Conservation (phyloP, 1,140 invertebrate genomes). For the Uloborus diversus region DNA sequence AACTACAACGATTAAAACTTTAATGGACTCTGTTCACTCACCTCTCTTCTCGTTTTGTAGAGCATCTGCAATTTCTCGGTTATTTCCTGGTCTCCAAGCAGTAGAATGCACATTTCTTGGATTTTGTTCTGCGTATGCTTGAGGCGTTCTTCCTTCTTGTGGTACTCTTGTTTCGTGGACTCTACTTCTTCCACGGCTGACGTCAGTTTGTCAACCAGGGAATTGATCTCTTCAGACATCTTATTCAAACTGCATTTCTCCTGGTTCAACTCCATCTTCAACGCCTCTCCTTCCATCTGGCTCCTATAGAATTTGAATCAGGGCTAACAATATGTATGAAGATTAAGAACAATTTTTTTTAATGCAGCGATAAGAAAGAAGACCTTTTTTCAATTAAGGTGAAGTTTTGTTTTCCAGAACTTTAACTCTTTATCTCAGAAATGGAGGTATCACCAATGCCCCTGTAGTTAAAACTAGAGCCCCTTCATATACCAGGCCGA, state of each 20-base stretch:
- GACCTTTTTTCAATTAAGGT: background rate
- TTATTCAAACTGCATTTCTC: slow-evolving; percentile 50
- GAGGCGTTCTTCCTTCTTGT: slow-evolving; percentile 38
- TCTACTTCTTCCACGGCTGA: slow-evolving; percentile 44
- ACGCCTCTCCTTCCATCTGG: slow-evolving; percentile 43
- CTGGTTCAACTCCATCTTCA: slow-evolving; percentile 35
- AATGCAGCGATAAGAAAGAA: background rate
- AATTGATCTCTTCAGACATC: slow-evolving; percentile 50
- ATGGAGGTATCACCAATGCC: no score
- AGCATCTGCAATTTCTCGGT: slow-evolving; percentile 16
- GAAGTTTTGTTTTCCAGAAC: no score
- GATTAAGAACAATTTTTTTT: no score
- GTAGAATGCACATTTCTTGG: slow-evolving; percentile 26
- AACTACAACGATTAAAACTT: no score
- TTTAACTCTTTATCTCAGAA: no score
- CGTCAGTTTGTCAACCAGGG: slow-evolving; percentile 39
- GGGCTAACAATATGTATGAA: background rate
- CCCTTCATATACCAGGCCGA: no score
- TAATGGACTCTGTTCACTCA: no score
- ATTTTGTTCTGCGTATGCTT: slow-evolving; percentile 36
- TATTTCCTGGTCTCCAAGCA: slow-evolving; percentile 30
- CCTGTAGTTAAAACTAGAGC: no score
- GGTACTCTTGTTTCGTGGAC: slow-evolving; percentile 19
- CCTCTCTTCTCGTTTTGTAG: slow-evolving; percentile 26
- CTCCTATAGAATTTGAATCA: slow-evolving; percentile 19